These are phyloP conservation scores for Oryzias celebensis DNA, from an alignment of 2,113 vertebrate genomes.

Conservation along the genomic window DNA sequence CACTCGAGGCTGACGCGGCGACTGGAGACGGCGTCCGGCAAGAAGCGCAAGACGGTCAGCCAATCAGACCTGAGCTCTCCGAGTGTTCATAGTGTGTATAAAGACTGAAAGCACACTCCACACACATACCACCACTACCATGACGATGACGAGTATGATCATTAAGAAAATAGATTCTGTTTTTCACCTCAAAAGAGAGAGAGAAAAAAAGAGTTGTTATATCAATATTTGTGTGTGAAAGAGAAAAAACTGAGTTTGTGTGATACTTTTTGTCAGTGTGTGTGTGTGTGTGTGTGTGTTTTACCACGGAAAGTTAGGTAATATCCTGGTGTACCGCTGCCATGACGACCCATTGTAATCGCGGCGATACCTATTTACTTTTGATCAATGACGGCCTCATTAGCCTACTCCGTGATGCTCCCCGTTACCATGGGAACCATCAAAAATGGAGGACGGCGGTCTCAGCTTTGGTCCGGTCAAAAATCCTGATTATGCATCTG, in stretches of 20 bases:
- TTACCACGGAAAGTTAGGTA: constrained; percentile 51
- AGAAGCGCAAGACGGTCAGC: constrained; percentile 26
- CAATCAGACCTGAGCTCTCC: constrained; percentile 52
- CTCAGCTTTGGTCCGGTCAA: constrained; percentile 44
- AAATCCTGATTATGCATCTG: constrained; percentile 61
- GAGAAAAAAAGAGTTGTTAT: constrained; percentile 43
- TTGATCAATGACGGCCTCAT: constrained; percentile 32
- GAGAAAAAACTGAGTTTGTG: not conserved
- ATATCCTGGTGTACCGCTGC: constrained; percentile 60
- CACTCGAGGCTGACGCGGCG: constrained; percentile 39
- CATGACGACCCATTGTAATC: constrained; percentile 34
- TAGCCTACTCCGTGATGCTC: not conserved
- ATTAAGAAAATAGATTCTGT: constrained; percentile 61
- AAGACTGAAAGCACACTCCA: constrained; percentile 54
- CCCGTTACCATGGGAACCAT: constrained; percentile 9
- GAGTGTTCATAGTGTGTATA: constrained; percentile 70
- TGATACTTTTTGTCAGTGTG: constrained; percentile 1
- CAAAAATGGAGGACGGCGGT: not conserved
- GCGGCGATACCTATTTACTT: constrained; percentile 19
- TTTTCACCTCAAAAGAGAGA: constrained; percentile 67
- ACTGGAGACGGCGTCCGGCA: constrained; percentile 36
- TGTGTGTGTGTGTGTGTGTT: constrained; percentile 36
- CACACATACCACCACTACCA: constrained; percentile 24
- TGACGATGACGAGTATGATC: constrained; percentile 28
- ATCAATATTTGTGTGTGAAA: constrained; percentile 27